These are phyloP conservation scores for Rhinopomastus cyanomelas DNA, from an alignment of 2,113 vertebrate species.

Conservation along the genomic window DNA sequence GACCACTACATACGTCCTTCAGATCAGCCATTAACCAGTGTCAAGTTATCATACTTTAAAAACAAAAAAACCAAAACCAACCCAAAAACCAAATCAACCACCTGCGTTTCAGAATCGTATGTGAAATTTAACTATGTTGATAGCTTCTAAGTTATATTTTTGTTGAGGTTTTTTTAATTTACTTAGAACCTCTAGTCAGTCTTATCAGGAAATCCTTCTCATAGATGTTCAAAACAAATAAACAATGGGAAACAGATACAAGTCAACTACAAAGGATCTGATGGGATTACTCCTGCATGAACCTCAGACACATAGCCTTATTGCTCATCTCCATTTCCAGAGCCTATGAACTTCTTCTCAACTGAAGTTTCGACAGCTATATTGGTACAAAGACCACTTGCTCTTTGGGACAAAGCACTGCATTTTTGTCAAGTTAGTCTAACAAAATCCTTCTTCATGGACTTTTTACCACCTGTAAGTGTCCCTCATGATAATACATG, in stretches of 20 bases:
- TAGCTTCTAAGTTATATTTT: not conserved
- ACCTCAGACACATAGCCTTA: rapidly evolving
- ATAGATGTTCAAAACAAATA: not conserved
- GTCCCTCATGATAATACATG: not conserved
- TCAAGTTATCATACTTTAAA: not conserved
- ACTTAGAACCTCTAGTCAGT: not conserved
- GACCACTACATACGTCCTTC: not conserved
- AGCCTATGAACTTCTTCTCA: not conserved
- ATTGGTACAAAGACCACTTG: not conserved
- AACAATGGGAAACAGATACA: not conserved
- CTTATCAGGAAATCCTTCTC: not conserved
- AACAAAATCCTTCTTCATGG: not conserved
- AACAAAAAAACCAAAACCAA: too few species aligned
- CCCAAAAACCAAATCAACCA: not conserved
- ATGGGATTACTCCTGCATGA: not conserved
- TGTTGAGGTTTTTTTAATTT: not conserved
- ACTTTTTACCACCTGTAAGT: not conserved
- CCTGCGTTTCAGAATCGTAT: not conserved
- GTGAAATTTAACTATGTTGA: not conserved
- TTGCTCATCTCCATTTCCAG: not conserved
- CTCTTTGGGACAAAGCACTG: not conserved
- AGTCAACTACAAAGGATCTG: not conserved
- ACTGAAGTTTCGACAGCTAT: not conserved
- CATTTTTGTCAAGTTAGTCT: not conserved
- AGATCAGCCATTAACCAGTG: not conserved